Percentiles rank a stretch among this genome's conserved stretches.
These are phyloP conservation scores for Saxidomus purpurata DNA, from an alignment of 1,140 invertebrate genomes.

Conservation along the genomic window DNA sequence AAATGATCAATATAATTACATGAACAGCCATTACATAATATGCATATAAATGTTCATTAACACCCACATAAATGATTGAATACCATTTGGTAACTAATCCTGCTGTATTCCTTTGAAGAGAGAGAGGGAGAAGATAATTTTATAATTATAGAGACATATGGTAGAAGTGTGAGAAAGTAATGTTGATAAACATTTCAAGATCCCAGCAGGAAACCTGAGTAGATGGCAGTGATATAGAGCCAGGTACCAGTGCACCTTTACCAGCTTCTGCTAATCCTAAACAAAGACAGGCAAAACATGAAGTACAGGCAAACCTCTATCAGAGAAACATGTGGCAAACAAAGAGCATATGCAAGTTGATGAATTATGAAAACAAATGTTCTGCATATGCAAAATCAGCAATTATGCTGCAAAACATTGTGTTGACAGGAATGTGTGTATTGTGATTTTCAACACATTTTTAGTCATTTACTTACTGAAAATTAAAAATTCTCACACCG, in stretches of 20 bases:
- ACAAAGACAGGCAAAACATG: background rate
- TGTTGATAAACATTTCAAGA: slow-evolving; percentile 25
- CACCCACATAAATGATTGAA: background rate
- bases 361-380: background rate
- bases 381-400: too few relatives aligned
- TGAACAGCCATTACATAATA: background rate
- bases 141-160: slow-evolving; percentile 11
- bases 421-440: too few relatives aligned
- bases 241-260: background rate
- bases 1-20: too few relatives aligned
- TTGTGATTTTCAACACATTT: too few relatives aligned
- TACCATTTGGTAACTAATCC: background rate
- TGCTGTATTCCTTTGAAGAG: background rate
- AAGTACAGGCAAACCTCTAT: background rate
- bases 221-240: background rate
- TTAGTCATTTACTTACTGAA: too few relatives aligned
- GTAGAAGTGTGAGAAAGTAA: slow-evolving; percentile 18
- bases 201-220: background rate
- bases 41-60: background rate
- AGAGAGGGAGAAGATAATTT: background rate
- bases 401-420: too few relatives aligned
- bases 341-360: background rate
- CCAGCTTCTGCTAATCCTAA: background rate
- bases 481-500: too few relatives aligned
- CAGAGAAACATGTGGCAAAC: background rate